Percentiles rank a stretch among this genome's conserved stretches.
Conservation (phyloP, 2,113 vertebrate species). For the Zosterops borbonicus region DNA sequence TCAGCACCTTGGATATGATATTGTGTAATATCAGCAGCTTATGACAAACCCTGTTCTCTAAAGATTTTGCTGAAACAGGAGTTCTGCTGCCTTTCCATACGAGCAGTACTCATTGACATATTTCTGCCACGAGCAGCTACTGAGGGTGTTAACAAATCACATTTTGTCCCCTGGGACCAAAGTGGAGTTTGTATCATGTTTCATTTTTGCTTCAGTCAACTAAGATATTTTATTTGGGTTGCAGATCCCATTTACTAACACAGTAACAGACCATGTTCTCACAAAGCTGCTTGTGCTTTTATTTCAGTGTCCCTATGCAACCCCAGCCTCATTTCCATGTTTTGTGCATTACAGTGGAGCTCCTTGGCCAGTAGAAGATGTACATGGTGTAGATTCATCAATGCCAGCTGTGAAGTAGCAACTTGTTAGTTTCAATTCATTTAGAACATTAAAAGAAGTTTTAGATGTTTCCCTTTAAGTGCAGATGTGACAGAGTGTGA, state of each 20-base stretch:
- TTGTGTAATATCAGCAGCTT: neutral
- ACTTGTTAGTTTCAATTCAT: neutral
- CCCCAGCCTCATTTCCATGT: neutral
- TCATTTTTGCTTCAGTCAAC: neutral
- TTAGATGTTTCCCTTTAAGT: neutral
- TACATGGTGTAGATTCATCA: neutral
- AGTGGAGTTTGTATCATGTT: neutral
- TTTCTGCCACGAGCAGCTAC: constrained; percentile 32
- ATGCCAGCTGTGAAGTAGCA: neutral
- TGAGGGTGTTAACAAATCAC: neutral
- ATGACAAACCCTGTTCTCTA: constrained; percentile 18
- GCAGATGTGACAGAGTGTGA: neutral
- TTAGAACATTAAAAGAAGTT: neutral
- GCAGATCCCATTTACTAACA: neutral
- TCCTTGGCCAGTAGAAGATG: neutral
- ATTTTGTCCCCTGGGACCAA: neutral
- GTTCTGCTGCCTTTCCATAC: neutral
- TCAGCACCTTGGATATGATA: neutral
- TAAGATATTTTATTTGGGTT: neutral
- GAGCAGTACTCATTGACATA: neutral
- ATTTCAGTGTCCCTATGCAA: neutral
- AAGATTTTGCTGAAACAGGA: constrained; percentile 38
- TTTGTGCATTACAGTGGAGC: neutral
- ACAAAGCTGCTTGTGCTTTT: neutral
- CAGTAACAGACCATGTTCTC: neutral